A percentile compares a stretch with the other conserved stretches of the same genome.
Evolutionary conservation across 2,888 invertebrate genomes (phyloP).

Genomic region (Hydrotaea cyrtoneurina): DNA sequence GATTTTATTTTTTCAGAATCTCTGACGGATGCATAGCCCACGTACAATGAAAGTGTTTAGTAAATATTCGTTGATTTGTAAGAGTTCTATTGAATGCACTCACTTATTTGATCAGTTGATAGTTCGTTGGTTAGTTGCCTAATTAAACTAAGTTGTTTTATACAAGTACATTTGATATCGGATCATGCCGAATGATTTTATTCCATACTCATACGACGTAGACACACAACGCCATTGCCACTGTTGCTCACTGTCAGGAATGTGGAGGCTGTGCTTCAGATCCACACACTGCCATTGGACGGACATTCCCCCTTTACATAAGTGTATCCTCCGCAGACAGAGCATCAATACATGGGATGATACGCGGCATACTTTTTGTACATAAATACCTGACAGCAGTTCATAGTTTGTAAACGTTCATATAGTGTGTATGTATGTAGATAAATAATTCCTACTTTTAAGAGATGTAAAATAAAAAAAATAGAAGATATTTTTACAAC

Average conservation of each 20-base stretch:
- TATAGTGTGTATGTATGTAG: slow-evolving; percentile 17
- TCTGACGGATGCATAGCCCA: slow-evolving; percentile 54
- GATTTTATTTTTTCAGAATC: slow-evolving; percentile 61
- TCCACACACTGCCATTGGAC: neutral
- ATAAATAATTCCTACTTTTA: neutral
- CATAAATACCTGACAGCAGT: slow-evolving; percentile 22
- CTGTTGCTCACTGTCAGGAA: neutral
- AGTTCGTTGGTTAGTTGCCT: neutral
- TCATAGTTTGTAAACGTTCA: neutral
- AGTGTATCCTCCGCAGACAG: slow-evolving; percentile 1
- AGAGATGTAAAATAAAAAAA: slow-evolving; percentile 17
- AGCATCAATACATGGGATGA: neutral
- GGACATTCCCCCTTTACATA: slow-evolving; percentile 22
- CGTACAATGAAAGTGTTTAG: slow-evolving; percentile 48
- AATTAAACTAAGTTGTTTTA: slow-evolving; percentile 8
- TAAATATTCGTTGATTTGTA: slow-evolving; percentile 16
- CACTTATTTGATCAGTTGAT: neutral
- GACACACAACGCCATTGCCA: neutral
- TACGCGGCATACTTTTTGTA: neutral
- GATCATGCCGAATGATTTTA: neutral
- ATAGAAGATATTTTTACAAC: slow-evolving; percentile 5
- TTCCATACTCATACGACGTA: neutral
- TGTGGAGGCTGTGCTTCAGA: neutral
- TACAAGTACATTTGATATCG: neutral
- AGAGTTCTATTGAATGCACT: no score